These are phyloP conservation scores for Zonitis immaculata DNA, from an alignment of 2,888 invertebrate genomes.

Conservation along the genomic window DNA sequence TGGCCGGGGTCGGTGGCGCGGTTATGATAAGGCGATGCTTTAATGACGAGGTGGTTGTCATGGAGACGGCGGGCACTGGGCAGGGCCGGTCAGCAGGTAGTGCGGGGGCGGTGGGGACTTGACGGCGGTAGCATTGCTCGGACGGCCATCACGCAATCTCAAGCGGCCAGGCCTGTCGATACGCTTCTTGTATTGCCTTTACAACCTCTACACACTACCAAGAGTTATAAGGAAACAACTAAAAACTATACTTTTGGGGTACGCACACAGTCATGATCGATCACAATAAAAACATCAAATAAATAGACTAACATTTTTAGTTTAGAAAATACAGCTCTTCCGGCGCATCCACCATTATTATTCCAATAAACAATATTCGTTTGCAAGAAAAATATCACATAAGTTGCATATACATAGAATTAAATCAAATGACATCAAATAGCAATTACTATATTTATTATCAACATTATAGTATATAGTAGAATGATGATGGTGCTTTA, in stretches of 20 bases:
- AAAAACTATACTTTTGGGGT: background rate
- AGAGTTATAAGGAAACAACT: background rate
- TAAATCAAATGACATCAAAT: too few relatives aligned
- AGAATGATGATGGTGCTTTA: too few relatives aligned
- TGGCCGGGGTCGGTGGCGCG: slow-evolving; percentile 49
- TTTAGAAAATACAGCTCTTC: background rate
- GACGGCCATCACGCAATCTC: slow-evolving; percentile 50
- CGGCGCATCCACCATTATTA: background rate
- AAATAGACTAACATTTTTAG: background rate
- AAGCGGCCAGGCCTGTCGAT: slow-evolving; percentile 42
- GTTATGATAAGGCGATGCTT: slow-evolving; percentile 56
- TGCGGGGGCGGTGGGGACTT: slow-evolving; percentile 39
- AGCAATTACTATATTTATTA: too few relatives aligned
- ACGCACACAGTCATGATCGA: slow-evolving; percentile 22
- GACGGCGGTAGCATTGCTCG: slow-evolving; percentile 32
- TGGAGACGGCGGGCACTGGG: slow-evolving; percentile 52
- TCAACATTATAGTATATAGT: too few relatives aligned
- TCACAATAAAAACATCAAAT: background rate
- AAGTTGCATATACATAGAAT: too few relatives aligned
- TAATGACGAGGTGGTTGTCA: slow-evolving; percentile 54
- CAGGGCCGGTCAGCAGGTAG: slow-evolving; percentile 49
- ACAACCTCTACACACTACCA: slow-evolving; percentile 5
- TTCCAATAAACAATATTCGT: background rate
- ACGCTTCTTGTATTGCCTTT: slow-evolving; percentile 47
- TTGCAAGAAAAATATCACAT: too few relatives aligned